Base-by-base conservation (phyloP, 2,888 invertebrate genomes). In the Dione juno region DNA sequence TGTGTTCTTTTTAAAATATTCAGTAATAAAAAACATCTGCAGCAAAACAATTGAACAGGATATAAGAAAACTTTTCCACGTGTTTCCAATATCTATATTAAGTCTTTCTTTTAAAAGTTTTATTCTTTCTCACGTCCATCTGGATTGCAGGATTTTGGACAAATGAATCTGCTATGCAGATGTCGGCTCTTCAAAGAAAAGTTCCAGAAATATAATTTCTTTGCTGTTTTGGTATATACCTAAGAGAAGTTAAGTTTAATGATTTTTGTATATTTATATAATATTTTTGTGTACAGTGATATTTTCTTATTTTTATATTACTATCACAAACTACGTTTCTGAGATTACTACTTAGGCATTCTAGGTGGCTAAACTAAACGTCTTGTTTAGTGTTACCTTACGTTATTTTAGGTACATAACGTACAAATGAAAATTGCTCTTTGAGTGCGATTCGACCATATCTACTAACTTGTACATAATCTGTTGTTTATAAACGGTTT, bases 101-200 rank as follows among this genome's bases (percentile, higher is more conserved):
- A 73, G 78, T 80, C 81, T 87, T 87, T 87, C 85, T 86, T 86
- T 84, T 83, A 85, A 85, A 86, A 85, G 84, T 82, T 81, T 74
- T 75, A 76, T 79, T 76, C 76, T 85, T 90, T 90, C 89, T 85
- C 90, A 90, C 89, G 87, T 87, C 84, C 92, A 92, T 88, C 83
- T 92, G 92, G 84, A 82, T 79, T 81, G 86, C 88, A 88, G 87
- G 81, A 84, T 91, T 92, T 92, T 90, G 83, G 91, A 86, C 84
- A 89, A 86, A 82, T 78, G 85, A 89, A 89, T 91, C 89, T 92
- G 92, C 79, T 78, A 81, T 87, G 89, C 92, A 92, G 87, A 91
- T 92, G 92, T 86, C 78, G 79, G 84, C 79, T 75, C 79, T 84
- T 87, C 85, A 86, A 88, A 87, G 84, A 79, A 80, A 78, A 79